Conservation (phyloP, 2,797 vertebrate genomes). For the Melanotaenia pygmaea region DNA sequence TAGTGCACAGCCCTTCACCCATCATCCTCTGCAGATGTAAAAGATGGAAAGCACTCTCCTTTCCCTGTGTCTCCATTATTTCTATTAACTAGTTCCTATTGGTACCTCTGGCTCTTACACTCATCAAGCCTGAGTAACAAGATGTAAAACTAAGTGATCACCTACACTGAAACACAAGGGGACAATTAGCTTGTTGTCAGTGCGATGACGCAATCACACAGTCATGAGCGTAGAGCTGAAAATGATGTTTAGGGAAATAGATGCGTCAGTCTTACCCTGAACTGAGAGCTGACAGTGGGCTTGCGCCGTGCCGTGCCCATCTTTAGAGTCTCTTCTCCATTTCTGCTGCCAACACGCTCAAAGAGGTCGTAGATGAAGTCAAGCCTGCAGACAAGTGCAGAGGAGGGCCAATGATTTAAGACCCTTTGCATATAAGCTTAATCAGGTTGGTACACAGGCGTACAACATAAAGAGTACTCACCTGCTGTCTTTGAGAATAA, state of each 20-base stretch:
- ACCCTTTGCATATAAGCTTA: not conserved
- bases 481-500: conserved; percentile 93
- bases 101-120: conserved; percentile 28
- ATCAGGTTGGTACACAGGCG: not conserved
- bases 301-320: conserved; percentile 93
- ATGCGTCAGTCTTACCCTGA: conserved; percentile 73
- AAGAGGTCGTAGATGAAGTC: conserved; percentile 96
- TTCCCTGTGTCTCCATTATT: conserved; percentile 24
- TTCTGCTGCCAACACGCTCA: conserved; percentile 90
- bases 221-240: not conserved
- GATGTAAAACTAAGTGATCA: conserved; percentile 37
- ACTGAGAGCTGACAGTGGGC: conserved; percentile 92
- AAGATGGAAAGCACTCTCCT: conserved; percentile 49
- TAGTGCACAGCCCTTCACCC: conserved; percentile 59
- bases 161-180: conserved; percentile 25
- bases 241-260: conserved; percentile 4
- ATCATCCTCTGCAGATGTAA: conserved; percentile 47
- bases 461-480: conserved; percentile 43
- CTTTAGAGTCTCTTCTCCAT: conserved; percentile 89
- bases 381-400: conserved; percentile 76
- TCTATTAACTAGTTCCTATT: conserved; percentile 17
- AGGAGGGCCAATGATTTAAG: not conserved
- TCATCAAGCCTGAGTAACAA: conserved; percentile 23
- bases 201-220: conserved; percentile 29
- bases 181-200: conserved; percentile 47